Evolutionary conservation across 2,113 vertebrate genomes (phyloP).

Genomic region (Zeus faber): DNA sequence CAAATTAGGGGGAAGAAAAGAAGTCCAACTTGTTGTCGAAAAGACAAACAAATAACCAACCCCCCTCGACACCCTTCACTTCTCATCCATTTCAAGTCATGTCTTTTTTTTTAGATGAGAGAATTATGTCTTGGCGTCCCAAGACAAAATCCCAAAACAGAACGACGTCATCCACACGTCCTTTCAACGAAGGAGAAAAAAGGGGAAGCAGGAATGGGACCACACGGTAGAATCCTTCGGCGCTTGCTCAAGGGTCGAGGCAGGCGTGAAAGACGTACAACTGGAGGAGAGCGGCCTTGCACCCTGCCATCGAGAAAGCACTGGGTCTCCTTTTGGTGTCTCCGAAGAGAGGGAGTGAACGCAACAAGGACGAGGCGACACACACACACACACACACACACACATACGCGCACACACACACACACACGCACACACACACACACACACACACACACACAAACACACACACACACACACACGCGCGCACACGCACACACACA

Average conservation of each 20-base stretch:
- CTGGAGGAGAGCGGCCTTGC: conserved; percentile 61
- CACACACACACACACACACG: too few species aligned
- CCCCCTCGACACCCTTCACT: background rate
- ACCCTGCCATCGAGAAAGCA: conserved; percentile 53
- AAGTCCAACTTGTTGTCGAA: too few species aligned
- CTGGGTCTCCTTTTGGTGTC: conserved; percentile 65
- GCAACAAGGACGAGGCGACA: conserved; percentile 46
- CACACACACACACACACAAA: background rate
- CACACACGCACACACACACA: background rate
- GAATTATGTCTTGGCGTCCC: too few species aligned
- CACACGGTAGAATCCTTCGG: conserved; percentile 62
- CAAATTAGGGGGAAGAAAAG: too few species aligned
- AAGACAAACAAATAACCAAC: too few species aligned
- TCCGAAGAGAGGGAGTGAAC: conserved; percentile 63
- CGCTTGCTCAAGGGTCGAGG: conserved; percentile 59
- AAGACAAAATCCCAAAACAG: too few species aligned
- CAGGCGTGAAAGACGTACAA: conserved; percentile 57
- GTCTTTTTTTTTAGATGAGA: too few species aligned
- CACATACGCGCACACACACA: background rate
- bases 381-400: background rate
- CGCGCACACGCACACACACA: conserved; percentile 49
- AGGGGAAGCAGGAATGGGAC: conserved; percentile 48
- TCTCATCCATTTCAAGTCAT: background rate
- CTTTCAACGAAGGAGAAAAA: too few species aligned
- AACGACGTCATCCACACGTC: too few species aligned